phyloP scores from a whole-genome alignment of 2,888 invertebrate genomes.

The Xestia xanthographa region DNA sequence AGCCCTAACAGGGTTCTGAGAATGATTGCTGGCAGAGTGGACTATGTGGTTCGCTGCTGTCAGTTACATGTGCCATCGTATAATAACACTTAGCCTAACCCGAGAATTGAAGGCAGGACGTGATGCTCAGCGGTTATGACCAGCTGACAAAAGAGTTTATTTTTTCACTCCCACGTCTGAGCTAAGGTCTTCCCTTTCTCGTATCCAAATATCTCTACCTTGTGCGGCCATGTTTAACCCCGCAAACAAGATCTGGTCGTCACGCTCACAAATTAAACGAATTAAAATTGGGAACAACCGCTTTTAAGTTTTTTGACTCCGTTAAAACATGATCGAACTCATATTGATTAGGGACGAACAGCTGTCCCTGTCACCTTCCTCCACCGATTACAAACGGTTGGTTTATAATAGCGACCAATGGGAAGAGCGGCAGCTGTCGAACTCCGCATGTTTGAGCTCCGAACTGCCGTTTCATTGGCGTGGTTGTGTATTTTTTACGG shows the following conservation, averaged over 20 bases:
- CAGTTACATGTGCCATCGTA: too few relatives aligned
- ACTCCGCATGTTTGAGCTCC: constrained; percentile 32
- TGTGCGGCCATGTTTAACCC: background rate
- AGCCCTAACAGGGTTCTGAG: too few relatives aligned
- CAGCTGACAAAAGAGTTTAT: background rate
- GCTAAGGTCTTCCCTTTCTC: background rate
- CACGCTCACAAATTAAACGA: background rate
- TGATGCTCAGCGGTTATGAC: too few relatives aligned
- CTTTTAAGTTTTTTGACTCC: background rate
- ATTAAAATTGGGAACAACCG: background rate
- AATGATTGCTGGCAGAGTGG: too few relatives aligned
- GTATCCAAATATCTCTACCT: background rate
- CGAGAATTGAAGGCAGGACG: background rate
- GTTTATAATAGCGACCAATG: constrained; percentile 39
- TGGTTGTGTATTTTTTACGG: constrained; percentile 54
- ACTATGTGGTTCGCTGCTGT: too few relatives aligned
- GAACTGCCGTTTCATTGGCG: constrained; percentile 60
- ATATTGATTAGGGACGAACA: constrained; percentile 36
- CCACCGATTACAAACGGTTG: constrained; percentile 40
- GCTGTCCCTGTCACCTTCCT: constrained; percentile 34
- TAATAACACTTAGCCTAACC: background rate
- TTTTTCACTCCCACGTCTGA: background rate
- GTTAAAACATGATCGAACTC: background rate
- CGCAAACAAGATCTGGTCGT: background rate
- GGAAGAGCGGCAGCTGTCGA: constrained; percentile 45